Evolutionary conservation across 2,797 vertebrate species (phyloP), one percentile per base, ranked within the genome.

Genomic region (Coregonus suidteri): DNA sequence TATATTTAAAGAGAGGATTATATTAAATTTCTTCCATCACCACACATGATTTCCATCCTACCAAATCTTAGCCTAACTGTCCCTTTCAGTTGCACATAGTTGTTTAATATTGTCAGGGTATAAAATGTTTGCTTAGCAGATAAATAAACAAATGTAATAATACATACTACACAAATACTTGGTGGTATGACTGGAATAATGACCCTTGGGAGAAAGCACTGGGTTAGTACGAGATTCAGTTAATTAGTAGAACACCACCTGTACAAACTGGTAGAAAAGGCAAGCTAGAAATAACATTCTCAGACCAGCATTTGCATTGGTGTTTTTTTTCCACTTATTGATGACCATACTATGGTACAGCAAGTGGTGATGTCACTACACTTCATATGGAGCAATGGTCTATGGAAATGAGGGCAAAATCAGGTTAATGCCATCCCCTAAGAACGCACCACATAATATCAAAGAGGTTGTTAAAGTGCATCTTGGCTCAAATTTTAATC

Each of bases 211-310:
- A 88, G 88, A 91, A 87, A 89, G 87, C 82, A 84, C 84, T 86
- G 83, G 83, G 84, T 83, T 89, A 85, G 86, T 89, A 84, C 79
- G 90, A 87, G 84, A 76, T 74, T 51, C 79, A 2, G 81, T 66
- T 65, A 56, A 20, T 31, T 75, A 75, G 81, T 79, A 68, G 52
- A 84, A 85, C 80, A 76, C 79, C 83, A 88, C 85, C 87, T 85
- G 91, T 93, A 95, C 92, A 92, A 94, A 92, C 84, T 75, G 85
- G 89, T 91, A 91, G 87, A 93, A 94, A 92, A 95, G 77, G 76
- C 86, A 93, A 92, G 89, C 91, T 87, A 92, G 89, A 83, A 90
- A 90, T 85, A 90, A 95, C 94, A 91, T 93, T 88, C 90, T 92
- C 91, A 93, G 91, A 91, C 92, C 91, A 92, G 91, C 93, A 86